phyloP scores from a whole-genome alignment of 2,113 vertebrate genomes.

The Aspidoscelis tigris region DNA sequence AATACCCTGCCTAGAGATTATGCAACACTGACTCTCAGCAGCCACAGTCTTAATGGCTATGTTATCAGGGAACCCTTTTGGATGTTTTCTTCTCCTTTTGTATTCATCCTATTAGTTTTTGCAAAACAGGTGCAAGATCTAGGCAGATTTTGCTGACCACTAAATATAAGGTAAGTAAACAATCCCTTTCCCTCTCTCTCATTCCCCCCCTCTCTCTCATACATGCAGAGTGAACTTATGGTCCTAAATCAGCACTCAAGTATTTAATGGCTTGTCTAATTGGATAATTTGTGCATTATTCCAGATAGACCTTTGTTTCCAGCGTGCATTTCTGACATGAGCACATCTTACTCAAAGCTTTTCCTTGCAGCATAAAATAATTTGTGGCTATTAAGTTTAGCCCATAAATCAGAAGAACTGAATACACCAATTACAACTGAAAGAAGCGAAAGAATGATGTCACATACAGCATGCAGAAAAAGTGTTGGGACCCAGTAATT shows the following conservation, averaged over 20 bases:
- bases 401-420: neutral
- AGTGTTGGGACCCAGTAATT: no score
- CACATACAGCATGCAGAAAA: neutral
- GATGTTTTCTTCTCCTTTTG: neutral
- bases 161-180: neutral
- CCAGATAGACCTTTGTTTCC: neutral
- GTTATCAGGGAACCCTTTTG: no score
- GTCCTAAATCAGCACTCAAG: neutral
- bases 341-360: neutral
- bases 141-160: neutral
- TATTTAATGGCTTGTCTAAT: neutral
- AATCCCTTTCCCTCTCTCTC: no score
- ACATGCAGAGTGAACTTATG: neutral
- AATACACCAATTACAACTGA: neutral
- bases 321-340: neutral
- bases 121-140: neutral
- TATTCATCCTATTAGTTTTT: neutral
- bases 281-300: neutral
- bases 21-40: no score
- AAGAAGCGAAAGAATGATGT: neutral
- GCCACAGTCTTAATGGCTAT: neutral
- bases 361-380: neutral
- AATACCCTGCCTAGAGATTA: neutral
- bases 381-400: neutral
- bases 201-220: neutral